Evolutionary conservation across 2,113 vertebrate species (phyloP).

Genomic region (Mohoua ochrocephala): DNA sequence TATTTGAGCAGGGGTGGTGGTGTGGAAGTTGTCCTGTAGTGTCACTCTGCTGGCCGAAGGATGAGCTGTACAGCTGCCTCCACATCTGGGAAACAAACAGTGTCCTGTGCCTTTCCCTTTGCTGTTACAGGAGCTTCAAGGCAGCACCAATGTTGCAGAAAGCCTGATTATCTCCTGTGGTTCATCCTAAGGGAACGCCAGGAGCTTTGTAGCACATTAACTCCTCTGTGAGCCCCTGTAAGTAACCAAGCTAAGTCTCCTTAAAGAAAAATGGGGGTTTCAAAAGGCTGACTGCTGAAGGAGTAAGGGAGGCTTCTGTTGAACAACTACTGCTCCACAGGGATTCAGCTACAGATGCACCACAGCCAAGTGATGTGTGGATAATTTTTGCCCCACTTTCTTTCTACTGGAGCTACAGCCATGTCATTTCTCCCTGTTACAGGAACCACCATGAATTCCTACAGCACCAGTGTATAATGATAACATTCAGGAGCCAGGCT

Average conservation of each 20-base stretch:
- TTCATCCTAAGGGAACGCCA: no score
- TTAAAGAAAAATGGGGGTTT: neutral
- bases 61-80: neutral
- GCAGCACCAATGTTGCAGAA: neutral
- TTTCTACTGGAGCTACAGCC: neutral
- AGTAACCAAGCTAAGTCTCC: neutral
- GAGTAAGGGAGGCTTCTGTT: accelerated
- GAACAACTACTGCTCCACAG: accelerated
- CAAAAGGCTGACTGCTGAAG: neutral
- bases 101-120: neutral
- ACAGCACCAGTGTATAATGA: accelerated
- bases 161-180: neutral
- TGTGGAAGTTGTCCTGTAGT: neutral
- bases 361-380: neutral
- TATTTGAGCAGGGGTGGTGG: neutral
- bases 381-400: accelerated
- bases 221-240: neutral
- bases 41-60: neutral
- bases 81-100: accelerated
- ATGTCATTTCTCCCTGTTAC: neutral
- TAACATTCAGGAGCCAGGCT: neutral
- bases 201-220: neutral
- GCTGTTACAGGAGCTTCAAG: neutral
- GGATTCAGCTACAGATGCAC: accelerated
- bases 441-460: neutral